Evolutionary conservation across 1,140 invertebrate genomes (phyloP), one percentile per base, ranked within the genome.

Genomic region (Drosophila saltans): DNA sequence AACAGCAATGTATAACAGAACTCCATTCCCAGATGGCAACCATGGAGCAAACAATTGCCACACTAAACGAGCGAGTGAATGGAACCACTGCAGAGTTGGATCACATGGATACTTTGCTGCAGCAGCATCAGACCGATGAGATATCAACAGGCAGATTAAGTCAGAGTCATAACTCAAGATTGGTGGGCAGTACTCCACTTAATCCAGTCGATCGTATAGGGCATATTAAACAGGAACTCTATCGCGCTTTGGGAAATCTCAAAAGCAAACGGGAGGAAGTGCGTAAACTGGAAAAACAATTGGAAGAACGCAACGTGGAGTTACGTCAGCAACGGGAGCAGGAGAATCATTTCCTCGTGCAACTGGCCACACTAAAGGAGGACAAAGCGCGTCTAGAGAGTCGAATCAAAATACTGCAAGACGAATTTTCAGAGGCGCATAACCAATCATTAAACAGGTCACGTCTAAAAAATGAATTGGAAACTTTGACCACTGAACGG

Each of bases 191-290:
- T 66, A 92, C 91, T 10, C 91, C 91, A 0, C 56, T 91, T 0
- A 77, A 82, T 57, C 72, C 84, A 2, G 45, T 69, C 0, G 90
- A 92, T 45, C 80, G 80, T 4, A 65, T 92, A 1, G 72, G 73
- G 3, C 83, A 90, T 64, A 81, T 92, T 2, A 92, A 92, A 40
- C 69, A 91, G 26, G 91, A 92, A 66, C 65, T 92, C 0, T 81
- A 81, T 65, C 72, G 84, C 0, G 82, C 90, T 0, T 55, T 92
- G 5, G 66, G 52, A 8, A 91, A 79, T 58, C 69, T 91, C 2
- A 92, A 92, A 61, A 58, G 9, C n/a, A 92, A 91, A 58, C 74
- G 91, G 0, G 90, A 92, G 30, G 90, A 92, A 40, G 89, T 92
- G n/a, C 75, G 85, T 0, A 76, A 66, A 9, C 45, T 92, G 5